These are phyloP conservation scores for Coregonus suidteri DNA, from an alignment of 2,797 vertebrate genomes.

Conservation along the genomic window DNA sequence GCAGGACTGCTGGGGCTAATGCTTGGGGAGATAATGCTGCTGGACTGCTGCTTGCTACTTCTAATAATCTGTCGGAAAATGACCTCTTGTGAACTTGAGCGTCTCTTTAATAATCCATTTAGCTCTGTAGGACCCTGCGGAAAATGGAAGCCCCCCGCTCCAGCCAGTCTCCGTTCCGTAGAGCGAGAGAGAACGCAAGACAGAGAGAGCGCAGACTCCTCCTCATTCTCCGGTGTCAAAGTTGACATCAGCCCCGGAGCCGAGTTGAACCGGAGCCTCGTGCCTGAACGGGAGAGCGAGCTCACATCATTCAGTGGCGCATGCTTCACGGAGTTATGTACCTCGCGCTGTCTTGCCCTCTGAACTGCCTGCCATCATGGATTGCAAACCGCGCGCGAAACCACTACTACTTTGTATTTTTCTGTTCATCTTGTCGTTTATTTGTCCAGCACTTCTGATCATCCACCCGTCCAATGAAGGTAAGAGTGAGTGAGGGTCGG, in stretches of 20 bases:
- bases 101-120: slow-evolving; percentile 18
- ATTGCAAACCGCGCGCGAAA: slow-evolving; percentile 80
- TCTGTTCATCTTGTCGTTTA: slow-evolving; percentile 67
- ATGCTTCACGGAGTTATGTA: slow-evolving; percentile 92
- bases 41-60: background rate
- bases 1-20: too few relatives aligned
- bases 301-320: slow-evolving; percentile 83
- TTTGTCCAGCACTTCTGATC: slow-evolving; percentile 70
- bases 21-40: background rate
- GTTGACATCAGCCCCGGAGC: slow-evolving; percentile 82
- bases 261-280: slow-evolving; percentile 80
- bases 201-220: slow-evolving; percentile 71
- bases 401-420: slow-evolving; percentile 65
- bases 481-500: slow-evolving; percentile 66
- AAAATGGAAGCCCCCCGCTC: slow-evolving; percentile 53
- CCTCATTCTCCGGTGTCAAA: slow-evolving; percentile 86
- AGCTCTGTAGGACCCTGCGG: slow-evolving; percentile 81
- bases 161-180: slow-evolving; percentile 17
- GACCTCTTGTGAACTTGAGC: slow-evolving; percentile 73
- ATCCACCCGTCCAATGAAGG: slow-evolving; percentile 89
- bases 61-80: slow-evolving; percentile 21
- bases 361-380: slow-evolving; percentile 91
- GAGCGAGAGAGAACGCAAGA: too few relatives aligned
- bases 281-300: slow-evolving; percentile 61
- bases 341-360: slow-evolving; percentile 76